Percentiles rank a stretch among this genome's conserved stretches.
Evolutionary conservation across 2,113 vertebrate genomes (phyloP).

Genomic region (Erythrolamprus reginae): DNA sequence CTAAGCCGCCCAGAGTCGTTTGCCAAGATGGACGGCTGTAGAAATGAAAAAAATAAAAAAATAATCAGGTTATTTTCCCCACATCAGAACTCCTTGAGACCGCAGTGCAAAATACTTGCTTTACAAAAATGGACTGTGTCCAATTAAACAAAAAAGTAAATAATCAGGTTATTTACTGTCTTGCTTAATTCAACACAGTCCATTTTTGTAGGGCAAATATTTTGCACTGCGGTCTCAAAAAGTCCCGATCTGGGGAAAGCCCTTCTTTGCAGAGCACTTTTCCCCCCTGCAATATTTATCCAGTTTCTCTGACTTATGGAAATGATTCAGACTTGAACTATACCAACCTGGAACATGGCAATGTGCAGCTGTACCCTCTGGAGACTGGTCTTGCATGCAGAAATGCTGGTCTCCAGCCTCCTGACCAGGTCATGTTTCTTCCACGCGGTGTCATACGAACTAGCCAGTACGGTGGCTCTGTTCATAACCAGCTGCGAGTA

Average conservation of each 20-base stretch:
- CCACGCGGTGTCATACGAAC: slow-evolving; percentile 94
- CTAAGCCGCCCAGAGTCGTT: background rate
- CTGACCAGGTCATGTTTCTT: slow-evolving; percentile 93
- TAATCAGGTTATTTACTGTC: background rate
- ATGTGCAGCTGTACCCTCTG: slow-evolving; percentile 92
- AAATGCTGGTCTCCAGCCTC: slow-evolving; percentile 85
- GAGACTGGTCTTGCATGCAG: slow-evolving; percentile 88
- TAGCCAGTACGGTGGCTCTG: slow-evolving; percentile 88
- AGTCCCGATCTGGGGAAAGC: background rate
- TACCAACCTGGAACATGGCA: slow-evolving; percentile 91
- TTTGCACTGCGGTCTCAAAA: background rate
- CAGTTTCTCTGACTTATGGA: background rate
- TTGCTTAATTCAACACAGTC: background rate
- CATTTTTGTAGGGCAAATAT: background rate
- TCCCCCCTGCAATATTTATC: background rate
- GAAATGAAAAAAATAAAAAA: background rate
- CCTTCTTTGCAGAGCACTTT: background rate
- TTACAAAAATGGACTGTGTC: too few relatives aligned
- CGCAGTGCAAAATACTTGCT: too few relatives aligned
- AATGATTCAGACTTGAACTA: background rate
- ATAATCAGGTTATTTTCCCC: background rate
- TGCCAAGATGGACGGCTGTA: background rate
- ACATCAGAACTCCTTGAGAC: too few relatives aligned
- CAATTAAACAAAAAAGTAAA: too few relatives aligned
- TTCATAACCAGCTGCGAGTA: slow-evolving; percentile 90